Conservation (phyloP, 2,797 vertebrate species). For the Etheostoma perlongum region DNA sequence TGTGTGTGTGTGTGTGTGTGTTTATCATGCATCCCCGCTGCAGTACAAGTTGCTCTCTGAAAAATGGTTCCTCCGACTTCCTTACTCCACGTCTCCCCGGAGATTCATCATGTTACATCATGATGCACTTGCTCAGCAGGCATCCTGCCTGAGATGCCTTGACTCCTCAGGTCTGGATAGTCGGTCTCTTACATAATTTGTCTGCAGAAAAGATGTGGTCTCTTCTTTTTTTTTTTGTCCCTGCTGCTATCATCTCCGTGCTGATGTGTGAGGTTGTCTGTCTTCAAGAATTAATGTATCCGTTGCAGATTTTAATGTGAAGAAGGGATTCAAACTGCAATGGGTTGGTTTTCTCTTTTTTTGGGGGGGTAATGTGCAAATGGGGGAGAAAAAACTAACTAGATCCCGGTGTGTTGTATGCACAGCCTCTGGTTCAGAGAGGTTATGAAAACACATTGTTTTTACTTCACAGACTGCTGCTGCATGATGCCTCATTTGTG, state of each 20-base stretch:
- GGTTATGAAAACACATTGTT: constrained; percentile 70
- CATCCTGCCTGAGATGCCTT: constrained; percentile 70
- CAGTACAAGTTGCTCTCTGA: constrained; percentile 42
- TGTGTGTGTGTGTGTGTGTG: neutral
- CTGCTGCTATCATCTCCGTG: constrained; percentile 25
- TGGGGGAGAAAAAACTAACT: constrained; percentile 35
- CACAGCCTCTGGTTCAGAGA: constrained; percentile 45
- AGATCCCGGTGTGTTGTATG: constrained; percentile 43
- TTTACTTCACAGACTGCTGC: constrained; percentile 51
- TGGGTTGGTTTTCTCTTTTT: constrained; percentile 57
- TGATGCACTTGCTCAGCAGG: constrained; percentile 77
- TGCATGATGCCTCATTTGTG: constrained; percentile 26
- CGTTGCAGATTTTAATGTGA: constrained; percentile 34
- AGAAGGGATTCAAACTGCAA: constrained; percentile 35
- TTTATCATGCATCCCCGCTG: constrained; percentile 22
- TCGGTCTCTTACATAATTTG: constrained; percentile 71
- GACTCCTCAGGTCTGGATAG: constrained; percentile 63
- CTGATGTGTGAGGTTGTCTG: constrained; percentile 69
- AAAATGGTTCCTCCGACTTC: constrained; percentile 49
- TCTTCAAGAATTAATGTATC: constrained; percentile 66
- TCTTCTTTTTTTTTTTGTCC: neutral
- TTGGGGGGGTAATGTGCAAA: constrained; percentile 66
- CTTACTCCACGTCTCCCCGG: constrained; percentile 46
- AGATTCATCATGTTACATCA: constrained; percentile 76
- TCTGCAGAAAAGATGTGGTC: constrained; percentile 62